Evolutionary conservation across 37 sponge, comb jelly and placozoan genomes (phyloP), one percentile per base, ranked within the genome.

Genomic region (Petrosia ficiformis): DNA sequence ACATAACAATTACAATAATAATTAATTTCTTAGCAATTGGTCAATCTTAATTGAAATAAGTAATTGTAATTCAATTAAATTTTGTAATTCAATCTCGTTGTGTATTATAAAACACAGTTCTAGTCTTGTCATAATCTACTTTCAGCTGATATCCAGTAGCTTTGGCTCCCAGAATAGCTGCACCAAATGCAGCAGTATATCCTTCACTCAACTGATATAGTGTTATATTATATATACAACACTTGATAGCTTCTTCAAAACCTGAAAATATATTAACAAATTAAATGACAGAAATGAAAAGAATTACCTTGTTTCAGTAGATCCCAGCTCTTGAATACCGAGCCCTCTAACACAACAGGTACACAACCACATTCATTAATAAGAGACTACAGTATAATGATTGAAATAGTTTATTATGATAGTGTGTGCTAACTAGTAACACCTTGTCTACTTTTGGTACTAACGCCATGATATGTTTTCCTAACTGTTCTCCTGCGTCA

Each of bases 151-250:
- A 21, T 25, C 81, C 84, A 52, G 76, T 78, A 19, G 42, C 69
- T 72, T 84, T 89, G 16, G 90, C 93, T 65, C 88, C 97, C 24
- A 93, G 41, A 4, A 52, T 65, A 44, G 94, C 90, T n/a, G 90
- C 97, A 5, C 97, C 97, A 14, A 93, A 58, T 11, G 88, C 86
- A 54, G 87, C 67, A 56, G 88, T 71, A 35, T 76, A 77, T 1
- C 60, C 83, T 56, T 60, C 71, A 21, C 38, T 42, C 57, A 90
- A 75, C 52, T 14, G 32, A 21, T 84, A 85, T 16, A 87, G 59
- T 25, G 81, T 64, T 39, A 78, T 67, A 40, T 67, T 71, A 64
- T 26, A 56, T 16, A 34, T 33, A 22, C 30, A 38, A 1, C 43
- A 52, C 26, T 28, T 31, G 31, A 93, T 71, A 11, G 67, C 76